A percentile compares a stretch with the other conserved stretches of the same genome.
These are phyloP conservation scores for Acanthococcus lagerstroemiae DNA, from an alignment of 2,888 invertebrate genomes.

Conservation along the genomic window DNA sequence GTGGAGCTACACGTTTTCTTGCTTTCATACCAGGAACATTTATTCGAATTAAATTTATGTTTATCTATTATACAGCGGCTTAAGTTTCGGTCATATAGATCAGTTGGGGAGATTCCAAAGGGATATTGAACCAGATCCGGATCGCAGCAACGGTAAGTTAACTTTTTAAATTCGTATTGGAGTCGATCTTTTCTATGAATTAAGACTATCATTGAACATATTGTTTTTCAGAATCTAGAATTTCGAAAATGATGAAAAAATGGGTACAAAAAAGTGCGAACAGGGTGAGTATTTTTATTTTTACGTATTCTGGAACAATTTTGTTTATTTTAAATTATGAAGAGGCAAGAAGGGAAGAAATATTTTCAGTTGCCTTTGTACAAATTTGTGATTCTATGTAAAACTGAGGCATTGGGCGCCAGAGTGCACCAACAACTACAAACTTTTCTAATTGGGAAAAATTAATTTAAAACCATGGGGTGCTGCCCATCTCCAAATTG, in stretches of 20 bases:
- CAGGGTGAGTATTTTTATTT: constrained; percentile 46
- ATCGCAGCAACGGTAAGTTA: constrained; percentile 45
- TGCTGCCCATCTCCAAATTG: too few relatives aligned
- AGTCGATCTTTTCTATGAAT: background rate
- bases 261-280: constrained; percentile 75
- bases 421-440: too few relatives aligned
- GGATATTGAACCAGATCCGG: constrained; percentile 72
- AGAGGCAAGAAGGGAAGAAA: too few relatives aligned
- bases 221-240: constrained; percentile 43
- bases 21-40: background rate
- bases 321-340: too few relatives aligned
- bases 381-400: too few relatives aligned
- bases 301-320: background rate
- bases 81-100: constrained; percentile 79
- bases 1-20: too few relatives aligned
- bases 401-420: too few relatives aligned
- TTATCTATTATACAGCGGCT: constrained; percentile 45
- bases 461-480: too few relatives aligned
- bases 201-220: constrained; percentile 3
- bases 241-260: constrained; percentile 58
- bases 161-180: background rate
- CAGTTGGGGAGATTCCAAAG: constrained; percentile 83
- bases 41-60: background rate
- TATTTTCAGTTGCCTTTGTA: too few relatives aligned
- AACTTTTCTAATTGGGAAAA: too few relatives aligned